Percentiles rank a stretch among this genome's conserved stretches.
Evolutionary conservation across 2,113 vertebrate species (phyloP).

Genomic region (Sapayoa aenigma): DNA sequence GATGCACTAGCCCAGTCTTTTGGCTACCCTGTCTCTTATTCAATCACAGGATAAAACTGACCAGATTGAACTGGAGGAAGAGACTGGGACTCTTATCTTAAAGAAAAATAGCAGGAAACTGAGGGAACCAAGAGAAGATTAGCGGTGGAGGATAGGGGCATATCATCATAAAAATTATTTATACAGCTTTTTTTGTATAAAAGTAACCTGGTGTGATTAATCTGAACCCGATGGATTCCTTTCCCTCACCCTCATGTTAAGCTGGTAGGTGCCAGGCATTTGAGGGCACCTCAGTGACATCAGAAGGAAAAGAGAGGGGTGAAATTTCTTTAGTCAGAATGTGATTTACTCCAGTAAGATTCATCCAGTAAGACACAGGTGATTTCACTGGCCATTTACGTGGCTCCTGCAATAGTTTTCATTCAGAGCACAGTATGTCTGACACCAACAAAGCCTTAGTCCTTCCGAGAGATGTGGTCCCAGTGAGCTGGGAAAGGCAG

Average conservation of each 20-base stretch:
- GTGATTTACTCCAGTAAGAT: neutral
- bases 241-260: neutral
- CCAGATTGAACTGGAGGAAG: conserved; percentile 55
- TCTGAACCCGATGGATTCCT: neutral
- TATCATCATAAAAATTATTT: neutral
- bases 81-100: neutral
- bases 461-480: neutral
- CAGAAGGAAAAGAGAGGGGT: neutral
- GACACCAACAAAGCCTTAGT: neutral
- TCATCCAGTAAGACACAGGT: accelerated
- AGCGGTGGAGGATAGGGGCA: neutral
- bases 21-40: conserved; percentile 53
- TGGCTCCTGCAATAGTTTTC: neutral
- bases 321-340: neutral
- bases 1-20: conserved; percentile 56
- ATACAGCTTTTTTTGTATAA: neutral
- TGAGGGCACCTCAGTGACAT: neutral
- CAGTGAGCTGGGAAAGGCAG: neutral
- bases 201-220: neutral
- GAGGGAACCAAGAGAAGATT: neutral
- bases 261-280: neutral
- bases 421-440: neutral
- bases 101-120: neutral
- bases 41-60: conserved; percentile 56
- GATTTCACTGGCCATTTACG: neutral